These are phyloP conservation scores for Agrotis ipsilon DNA, from an alignment of 2,888 invertebrate species.

Conservation along the genomic window DNA sequence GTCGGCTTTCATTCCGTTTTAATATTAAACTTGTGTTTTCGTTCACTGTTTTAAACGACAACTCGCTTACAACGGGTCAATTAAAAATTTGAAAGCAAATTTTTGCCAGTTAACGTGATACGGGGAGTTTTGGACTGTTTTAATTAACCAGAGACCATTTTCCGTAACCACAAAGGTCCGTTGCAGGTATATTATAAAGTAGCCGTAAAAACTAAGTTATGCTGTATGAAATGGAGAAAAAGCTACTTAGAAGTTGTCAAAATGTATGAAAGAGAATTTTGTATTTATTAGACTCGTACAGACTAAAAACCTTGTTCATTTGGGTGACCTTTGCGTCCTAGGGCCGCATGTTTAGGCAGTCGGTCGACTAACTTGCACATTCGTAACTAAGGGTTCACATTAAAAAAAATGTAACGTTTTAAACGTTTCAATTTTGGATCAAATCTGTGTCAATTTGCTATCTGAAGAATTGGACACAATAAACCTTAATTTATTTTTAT, in stretches of 20 bases:
- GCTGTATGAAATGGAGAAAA: no score
- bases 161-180: neutral
- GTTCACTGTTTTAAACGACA: slow-evolving; percentile 42
- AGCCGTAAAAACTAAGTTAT: neutral
- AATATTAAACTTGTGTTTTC: slow-evolving; percentile 56
- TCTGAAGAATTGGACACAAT: neutral
- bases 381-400: neutral
- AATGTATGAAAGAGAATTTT: no score
- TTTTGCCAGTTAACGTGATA: slow-evolving; percentile 20
- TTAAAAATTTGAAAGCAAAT: slow-evolving; percentile 34
- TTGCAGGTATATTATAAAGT: neutral
- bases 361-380: no score
- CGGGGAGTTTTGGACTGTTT: slow-evolving; percentile 17
- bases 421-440: neutral
- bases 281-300: no score
- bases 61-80: slow-evolving; percentile 34
- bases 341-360: no score
- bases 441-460: neutral
- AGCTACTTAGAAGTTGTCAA: no score
- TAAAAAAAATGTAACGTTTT: neutral
- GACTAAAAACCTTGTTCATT: no score
- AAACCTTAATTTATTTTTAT: neutral
- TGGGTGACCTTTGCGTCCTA: no score
- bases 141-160: slow-evolving; percentile 25
- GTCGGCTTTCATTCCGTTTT: slow-evolving; percentile 51